These are phyloP conservation scores for Pangasianodon gigas DNA, from an alignment of 2,113 vertebrate genomes.

Conservation along the genomic window DNA sequence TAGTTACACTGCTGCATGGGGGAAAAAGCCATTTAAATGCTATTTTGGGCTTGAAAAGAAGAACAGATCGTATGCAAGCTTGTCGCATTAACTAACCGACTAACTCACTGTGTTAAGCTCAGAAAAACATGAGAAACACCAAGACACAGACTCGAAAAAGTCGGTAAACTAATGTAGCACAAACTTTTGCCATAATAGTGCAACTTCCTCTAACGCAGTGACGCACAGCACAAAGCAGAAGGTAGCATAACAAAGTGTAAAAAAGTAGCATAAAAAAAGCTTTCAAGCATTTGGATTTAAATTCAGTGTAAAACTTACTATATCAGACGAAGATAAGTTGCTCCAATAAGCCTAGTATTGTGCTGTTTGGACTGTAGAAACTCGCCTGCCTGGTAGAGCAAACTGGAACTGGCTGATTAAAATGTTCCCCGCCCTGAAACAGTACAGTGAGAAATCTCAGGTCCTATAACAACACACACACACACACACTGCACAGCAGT, in stretches of 20 bases:
- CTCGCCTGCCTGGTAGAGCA: background rate
- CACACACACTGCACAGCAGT: background rate
- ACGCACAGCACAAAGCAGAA: background rate
- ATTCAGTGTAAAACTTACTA: constrained; percentile 33
- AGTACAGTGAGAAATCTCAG: background rate
- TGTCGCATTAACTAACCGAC: background rate
- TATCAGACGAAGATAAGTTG: background rate
- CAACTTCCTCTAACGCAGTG: background rate
- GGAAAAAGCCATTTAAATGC: background rate
- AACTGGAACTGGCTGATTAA: background rate
- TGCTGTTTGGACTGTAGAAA: background rate
- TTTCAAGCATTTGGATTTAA: background rate
- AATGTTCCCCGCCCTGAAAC: constrained; percentile 10
- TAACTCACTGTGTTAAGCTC: background rate
- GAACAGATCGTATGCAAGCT: too few relatives aligned
- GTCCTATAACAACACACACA: constrained; percentile 33
- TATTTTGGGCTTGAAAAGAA: background rate
- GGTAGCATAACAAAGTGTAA: background rate
- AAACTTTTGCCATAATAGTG: background rate
- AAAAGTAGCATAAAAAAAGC: background rate
- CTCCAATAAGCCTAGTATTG: background rate
- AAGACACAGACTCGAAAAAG: background rate
- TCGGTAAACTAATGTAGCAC: background rate
- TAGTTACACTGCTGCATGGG: too few relatives aligned
- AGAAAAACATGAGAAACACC: background rate